Evolutionary conservation across 1,140 invertebrate species (phyloP), one percentile per base, ranked within the genome.

Genomic region (Rhynchophorus ferrugineus): DNA sequence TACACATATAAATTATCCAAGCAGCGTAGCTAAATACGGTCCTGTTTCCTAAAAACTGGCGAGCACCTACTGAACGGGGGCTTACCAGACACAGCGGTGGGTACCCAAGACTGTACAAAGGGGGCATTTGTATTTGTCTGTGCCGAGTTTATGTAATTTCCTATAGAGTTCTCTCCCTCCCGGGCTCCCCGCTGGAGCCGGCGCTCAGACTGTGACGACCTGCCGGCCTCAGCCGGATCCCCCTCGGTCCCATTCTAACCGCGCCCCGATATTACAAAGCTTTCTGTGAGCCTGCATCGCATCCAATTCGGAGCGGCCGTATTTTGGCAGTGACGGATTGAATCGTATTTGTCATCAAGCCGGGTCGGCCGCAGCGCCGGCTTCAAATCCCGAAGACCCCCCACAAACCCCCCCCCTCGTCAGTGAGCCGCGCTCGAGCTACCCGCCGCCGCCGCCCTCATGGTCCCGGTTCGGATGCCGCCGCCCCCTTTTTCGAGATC

Each of bases 141-240:
- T 66, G 65, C 63, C 62, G 66, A 70, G 68, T 70, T 70, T 70
- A 70, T 69, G 68, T 70, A 70, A 70, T 70, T 70, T 70, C 68
- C 68, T 69, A 69, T 69, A 69, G 68, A 69, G 66, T 68, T 63
- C 59, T 58, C 55, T 61, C 60, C 64, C 57, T 60, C 58, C 53
- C 41, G 52, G 57, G 56, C 58, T 55, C 64, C 53, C 51, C 49
- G 58, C 57, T 63, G 63, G 62, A 61, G 62, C 45, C 34, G 17
- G 21, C 36, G 54, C 35, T 65, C 56, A 68, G 68, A 68, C 50
- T 61, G 66, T 63, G 59, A 61, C 56, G n/a, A n/a, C n/a, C n/a
- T n/a, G n/a, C n/a, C n/a, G n/a, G n/a, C n/a, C n/a, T n/a, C n/a
- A n/a, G n/a, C n/a, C n/a, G 33, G 3, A 34, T 2, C 24, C 17